Base-by-base conservation (phyloP, 1,140 invertebrate species). In the Antheraea mylitta region DNA sequence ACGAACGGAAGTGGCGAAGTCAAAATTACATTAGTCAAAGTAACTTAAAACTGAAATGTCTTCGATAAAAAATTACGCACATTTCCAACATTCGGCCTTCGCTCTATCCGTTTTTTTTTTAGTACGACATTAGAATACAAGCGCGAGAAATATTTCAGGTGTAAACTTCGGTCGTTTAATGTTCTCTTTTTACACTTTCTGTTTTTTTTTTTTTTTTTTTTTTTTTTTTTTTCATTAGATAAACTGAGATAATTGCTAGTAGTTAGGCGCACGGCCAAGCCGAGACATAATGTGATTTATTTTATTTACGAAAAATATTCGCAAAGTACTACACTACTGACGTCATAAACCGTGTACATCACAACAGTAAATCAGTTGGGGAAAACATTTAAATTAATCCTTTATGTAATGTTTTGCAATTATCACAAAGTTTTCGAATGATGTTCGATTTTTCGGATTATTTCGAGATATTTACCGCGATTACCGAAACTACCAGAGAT, bases 261-360 rank as follows among this genome's bases (percentile, higher is more conserved):
- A 72, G 71, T 72, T 72, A 69, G 71, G 71, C 67, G 58, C 0
- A 53, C 45, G 45, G 45, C 45, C 30, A 18, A 18, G 71, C 71
- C 71, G 69, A 69, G 71, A 58, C 64, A 69, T 69, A 53, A 68
- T 66, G 58, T 58, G 59, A 72, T 72, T 66, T 72, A 68, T 72
- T 63, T 22, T 69, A n/a, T 69, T 67, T 69, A 72, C 45, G 64
- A 53, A 18, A 22, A 18, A 37, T 37, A 42, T 64, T 10, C 30
- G 19, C 18, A 19, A 22, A 36, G 59, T 61, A 61, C 59, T 53
- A 16, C 45, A 13, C 9, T 53, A 53, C 45, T 53, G 45, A 53
- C 45, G 45, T 53, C 45, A 53, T 53, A 16, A 53, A 53, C 45
- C 13, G 45, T 53, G 45, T 53, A 53, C 45, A n/a, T n/a, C 16